Evolutionary conservation across 2,113 vertebrate species (phyloP).

Genomic region (Trinectes maculatus): DNA sequence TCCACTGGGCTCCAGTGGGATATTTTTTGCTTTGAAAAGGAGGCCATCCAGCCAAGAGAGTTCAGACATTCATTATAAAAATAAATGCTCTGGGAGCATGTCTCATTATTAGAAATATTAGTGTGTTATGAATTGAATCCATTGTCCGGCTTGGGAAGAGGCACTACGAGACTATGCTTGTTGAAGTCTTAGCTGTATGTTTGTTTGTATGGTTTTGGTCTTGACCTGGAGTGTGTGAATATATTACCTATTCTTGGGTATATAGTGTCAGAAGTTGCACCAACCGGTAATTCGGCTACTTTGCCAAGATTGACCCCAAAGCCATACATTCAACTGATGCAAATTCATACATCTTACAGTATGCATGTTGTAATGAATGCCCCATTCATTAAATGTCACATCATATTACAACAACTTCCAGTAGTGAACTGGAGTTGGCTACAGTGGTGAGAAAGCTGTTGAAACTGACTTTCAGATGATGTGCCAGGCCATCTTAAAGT

Average conservation of each 20-base stretch:
- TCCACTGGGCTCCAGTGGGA: slow-evolving; percentile 49
- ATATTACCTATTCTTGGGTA: slow-evolving; percentile 9
- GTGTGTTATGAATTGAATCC: slow-evolving; percentile 48
- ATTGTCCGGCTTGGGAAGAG: slow-evolving; percentile 1
- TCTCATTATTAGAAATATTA: slow-evolving; percentile 68
- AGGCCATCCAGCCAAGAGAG: slow-evolving; percentile 64
- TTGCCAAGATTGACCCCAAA: slow-evolving; percentile 19
- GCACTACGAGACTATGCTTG: background rate
- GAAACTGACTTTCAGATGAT: slow-evolving; percentile 17
- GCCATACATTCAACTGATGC: slow-evolving; percentile 8
- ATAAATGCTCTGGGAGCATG: slow-evolving; percentile 59
- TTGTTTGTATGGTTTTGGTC: slow-evolving; percentile 16
- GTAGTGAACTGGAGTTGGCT: background rate
- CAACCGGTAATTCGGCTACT: background rate
- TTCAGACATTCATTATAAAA: slow-evolving; percentile 67
- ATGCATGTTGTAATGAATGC: background rate
- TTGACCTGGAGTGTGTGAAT: slow-evolving; percentile 14
- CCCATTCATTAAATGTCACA: slow-evolving; percentile 27
- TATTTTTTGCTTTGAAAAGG: slow-evolving; percentile 70
- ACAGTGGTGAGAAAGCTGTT: no score
- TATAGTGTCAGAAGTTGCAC: slow-evolving; percentile 21
- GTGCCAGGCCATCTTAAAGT: slow-evolving; percentile 27
- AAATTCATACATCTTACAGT: slow-evolving; percentile 34
- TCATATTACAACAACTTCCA: slow-evolving; percentile 6
- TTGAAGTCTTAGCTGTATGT: background rate